Conservation (phyloP, 2,797 vertebrate species). For the Rhinogobio ventralis region DNA sequence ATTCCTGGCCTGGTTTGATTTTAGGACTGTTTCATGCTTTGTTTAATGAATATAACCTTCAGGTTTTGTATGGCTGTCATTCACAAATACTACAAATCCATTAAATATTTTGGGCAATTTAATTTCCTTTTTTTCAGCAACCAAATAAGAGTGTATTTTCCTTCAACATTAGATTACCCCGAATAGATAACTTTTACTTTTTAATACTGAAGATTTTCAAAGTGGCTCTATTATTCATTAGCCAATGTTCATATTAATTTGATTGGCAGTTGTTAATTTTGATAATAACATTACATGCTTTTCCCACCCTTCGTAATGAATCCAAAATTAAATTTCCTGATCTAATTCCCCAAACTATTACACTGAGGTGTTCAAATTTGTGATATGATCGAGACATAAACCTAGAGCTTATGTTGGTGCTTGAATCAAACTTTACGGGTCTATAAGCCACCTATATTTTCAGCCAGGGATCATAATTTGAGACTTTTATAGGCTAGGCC, state of each 20-base stretch:
- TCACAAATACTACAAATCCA: conserved; percentile 15
- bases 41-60: background rate
- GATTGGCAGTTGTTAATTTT: background rate
- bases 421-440: background rate
- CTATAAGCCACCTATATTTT: background rate
- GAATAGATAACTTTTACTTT: background rate
- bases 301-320: background rate
- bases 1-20: conserved; percentile 7
- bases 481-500: background rate
- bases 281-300: background rate
- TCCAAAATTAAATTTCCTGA: background rate
- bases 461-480: background rate
- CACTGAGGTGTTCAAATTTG: background rate
- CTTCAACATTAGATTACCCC: background rate
- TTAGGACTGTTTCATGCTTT: background rate
- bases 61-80: background rate
- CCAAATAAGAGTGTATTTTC: background rate
- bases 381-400: background rate
- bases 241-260: background rate
- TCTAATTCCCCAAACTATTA: background rate
- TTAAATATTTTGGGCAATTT: conserved; percentile 2
- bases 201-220: background rate
- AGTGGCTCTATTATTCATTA: background rate
- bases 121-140: background rate
- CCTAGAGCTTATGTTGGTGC: background rate